Percentiles rank a stretch among this genome's conserved stretches.
phyloP scores from a whole-genome alignment of 2,113 vertebrate genomes.

The Polyodon spathula region DNA sequence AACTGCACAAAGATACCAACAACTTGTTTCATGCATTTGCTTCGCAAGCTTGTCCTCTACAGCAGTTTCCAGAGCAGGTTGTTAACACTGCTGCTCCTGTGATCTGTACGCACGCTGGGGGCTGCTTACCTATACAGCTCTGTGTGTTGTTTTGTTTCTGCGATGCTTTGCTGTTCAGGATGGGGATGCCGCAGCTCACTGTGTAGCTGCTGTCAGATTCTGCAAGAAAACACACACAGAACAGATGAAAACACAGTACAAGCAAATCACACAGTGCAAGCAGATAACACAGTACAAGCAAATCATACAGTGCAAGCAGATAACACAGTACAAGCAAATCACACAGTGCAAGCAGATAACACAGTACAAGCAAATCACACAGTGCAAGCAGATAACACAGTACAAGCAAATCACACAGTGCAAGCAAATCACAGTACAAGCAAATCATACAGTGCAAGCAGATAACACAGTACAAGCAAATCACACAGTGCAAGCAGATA shows the following conservation, averaged over 20 bases:
- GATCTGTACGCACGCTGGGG: background rate
- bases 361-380: background rate
- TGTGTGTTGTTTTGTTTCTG: conserved; percentile 59
- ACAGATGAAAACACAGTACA: background rate
- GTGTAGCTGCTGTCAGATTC: conserved; percentile 90
- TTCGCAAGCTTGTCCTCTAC: no score
- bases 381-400: no score
- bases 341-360: no score
- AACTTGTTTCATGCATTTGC: no score
- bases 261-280: background rate
- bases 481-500: no score
- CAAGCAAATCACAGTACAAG: background rate
- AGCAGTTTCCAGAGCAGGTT: background rate
- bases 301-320: no score
- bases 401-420: no score
- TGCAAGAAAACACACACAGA: conserved; percentile 35
- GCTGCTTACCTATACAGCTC: conserved; percentile 75
- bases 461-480: background rate
- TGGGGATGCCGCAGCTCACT: conserved; percentile 82
- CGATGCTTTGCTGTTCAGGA: conserved; percentile 50
- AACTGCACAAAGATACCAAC: no score
- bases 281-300: background rate
- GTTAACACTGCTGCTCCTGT: background rate
- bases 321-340: background rate
- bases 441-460: no score